These are phyloP conservation scores for Aselliscus stoliczkanus DNA, from an alignment of 2,797 vertebrate genomes.

Conservation along the genomic window DNA sequence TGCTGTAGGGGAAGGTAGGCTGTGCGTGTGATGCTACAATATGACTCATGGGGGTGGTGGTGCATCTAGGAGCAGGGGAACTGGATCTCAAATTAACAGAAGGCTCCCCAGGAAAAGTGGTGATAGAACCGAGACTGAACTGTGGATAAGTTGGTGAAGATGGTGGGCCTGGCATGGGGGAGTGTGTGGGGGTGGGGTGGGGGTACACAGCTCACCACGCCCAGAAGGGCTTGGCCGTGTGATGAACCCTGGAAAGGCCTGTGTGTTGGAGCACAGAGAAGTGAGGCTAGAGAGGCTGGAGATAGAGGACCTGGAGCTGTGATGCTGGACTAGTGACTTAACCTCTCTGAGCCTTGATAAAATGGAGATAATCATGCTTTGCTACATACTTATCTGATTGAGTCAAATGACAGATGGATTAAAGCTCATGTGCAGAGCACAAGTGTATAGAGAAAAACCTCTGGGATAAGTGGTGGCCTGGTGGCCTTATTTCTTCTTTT, in stretches of 20 bases:
- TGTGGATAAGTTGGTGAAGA: background rate
- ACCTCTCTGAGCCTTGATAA: background rate
- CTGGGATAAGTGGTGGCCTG: background rate
- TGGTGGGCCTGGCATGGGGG: accelerated
- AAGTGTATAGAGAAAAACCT: accelerated
- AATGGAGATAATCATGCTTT: background rate
- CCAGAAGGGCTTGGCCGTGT: background rate
- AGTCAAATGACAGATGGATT: background rate
- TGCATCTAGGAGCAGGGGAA: background rate
- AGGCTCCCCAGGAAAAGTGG: background rate
- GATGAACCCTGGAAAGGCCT: background rate
- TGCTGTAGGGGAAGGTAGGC: background rate
- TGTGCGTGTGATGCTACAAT: background rate
- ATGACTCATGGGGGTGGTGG: accelerated
- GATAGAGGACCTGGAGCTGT: background rate
- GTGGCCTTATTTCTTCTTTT: background rate
- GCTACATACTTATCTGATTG: background rate
- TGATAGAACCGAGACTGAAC: background rate
- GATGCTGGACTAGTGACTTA: background rate
- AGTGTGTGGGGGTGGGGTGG: accelerated
- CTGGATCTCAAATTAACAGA: background rate
- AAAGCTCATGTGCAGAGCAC: accelerated
- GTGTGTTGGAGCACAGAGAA: background rate
- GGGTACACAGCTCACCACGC: accelerated
- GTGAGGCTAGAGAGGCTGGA: background rate